Percentiles rank a stretch among this genome's conserved stretches.
Conservation (phyloP, 2,113 vertebrate genomes). For the Chinchilla lanigera region DNA sequence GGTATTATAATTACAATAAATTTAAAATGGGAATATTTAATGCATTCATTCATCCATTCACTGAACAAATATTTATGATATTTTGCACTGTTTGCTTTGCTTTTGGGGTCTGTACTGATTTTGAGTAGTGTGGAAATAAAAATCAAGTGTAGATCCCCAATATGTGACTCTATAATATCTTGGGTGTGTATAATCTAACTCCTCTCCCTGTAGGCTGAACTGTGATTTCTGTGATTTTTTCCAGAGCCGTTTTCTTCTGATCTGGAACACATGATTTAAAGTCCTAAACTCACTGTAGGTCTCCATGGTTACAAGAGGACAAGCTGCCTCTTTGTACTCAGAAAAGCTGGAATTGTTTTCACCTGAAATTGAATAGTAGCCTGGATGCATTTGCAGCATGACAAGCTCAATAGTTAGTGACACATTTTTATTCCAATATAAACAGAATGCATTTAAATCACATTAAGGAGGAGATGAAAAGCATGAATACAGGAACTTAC, state of each 20-base stretch:
- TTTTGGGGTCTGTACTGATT: conserved; percentile 1
- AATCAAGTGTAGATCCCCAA: not conserved
- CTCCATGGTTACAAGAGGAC: conserved; percentile 86
- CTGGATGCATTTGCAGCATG: conserved; percentile 69
- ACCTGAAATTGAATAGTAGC: conserved; percentile 73
- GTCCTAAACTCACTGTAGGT: conserved; percentile 73
- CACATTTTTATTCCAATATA: conserved; percentile 42
- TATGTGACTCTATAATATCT: not conserved
- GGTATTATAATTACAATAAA: not conserved
- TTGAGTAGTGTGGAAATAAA: not conserved
- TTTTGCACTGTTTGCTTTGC: not conserved
- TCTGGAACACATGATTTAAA: conserved; percentile 62
- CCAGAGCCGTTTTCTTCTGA: conserved; percentile 53
- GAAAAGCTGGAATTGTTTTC: conserved; percentile 74
- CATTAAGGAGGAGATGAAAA: conserved; percentile 56
- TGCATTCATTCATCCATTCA: not conserved
- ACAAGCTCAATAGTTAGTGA: conserved; percentile 64
- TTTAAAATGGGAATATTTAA: not conserved
- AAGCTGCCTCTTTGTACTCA: conserved; percentile 71
- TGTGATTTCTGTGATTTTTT: conserved; percentile 1
- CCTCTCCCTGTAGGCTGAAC: not conserved
- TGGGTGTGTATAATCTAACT: not conserved
- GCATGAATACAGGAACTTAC: conserved; percentile 55
- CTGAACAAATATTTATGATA: not conserved
- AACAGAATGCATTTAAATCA: conserved; percentile 66